Conservation (phyloP, 1,140 invertebrate genomes). For the Araneus ventricosus region DNA sequence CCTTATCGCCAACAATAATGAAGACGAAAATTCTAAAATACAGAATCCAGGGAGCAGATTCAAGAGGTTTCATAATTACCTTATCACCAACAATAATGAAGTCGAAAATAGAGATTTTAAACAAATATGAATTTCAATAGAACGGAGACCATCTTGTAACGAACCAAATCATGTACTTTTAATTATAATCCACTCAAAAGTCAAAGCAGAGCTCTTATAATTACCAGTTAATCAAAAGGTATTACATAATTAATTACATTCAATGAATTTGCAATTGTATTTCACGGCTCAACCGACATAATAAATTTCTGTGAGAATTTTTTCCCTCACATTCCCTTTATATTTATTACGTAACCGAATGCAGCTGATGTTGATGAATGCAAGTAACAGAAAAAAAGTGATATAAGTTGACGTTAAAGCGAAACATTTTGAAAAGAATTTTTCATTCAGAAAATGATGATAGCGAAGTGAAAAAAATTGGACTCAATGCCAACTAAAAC, state of each 20-base stretch:
- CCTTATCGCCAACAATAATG: too few relatives aligned
- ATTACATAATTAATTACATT: background rate
- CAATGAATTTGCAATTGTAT: background rate
- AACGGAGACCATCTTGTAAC: too few relatives aligned
- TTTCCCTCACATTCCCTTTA: background rate
- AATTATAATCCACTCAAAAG: background rate
- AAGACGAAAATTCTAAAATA: too few relatives aligned
- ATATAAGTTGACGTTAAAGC: constrained; percentile 20
- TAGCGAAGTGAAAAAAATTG: background rate
- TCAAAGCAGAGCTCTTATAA: background rate
- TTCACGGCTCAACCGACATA: background rate
- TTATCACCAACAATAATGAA: too few relatives aligned
- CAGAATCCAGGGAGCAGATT: too few relatives aligned
- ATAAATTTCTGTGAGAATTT: background rate
- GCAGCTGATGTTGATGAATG: constrained; percentile 20
- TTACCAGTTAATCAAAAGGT: background rate
- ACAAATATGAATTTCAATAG: too few relatives aligned
- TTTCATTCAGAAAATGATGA: background rate
- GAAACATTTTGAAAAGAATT: background rate
- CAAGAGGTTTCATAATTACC: too few relatives aligned
- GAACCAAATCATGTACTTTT: too few relatives aligned
- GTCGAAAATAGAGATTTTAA: too few relatives aligned
- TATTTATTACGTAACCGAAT: background rate
- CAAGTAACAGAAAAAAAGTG: background rate
- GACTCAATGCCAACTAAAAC: background rate